Base-by-base conservation (phyloP, 2,797 vertebrate genomes). In the Sorex maritimensis region DNA sequence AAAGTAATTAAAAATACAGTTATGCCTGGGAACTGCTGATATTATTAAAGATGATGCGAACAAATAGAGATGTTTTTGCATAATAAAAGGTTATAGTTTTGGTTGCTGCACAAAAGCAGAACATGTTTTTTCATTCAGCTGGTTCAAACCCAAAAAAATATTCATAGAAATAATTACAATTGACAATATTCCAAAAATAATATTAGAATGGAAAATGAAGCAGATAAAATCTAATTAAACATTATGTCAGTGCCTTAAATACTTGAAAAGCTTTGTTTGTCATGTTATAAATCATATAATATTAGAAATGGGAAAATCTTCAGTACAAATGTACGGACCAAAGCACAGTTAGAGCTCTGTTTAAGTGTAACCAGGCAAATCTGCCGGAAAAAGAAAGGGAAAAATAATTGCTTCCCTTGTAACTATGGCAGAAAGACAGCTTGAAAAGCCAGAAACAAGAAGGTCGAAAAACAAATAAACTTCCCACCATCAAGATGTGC, bases 151-250 rank as follows among this genome's bases (percentile, higher is more conserved):
- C 67, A 96, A 94, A 68, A 86, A 96, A 92, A 96, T 12, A 88
- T n/a, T 91, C 55, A 86, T 13, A 80, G 89, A 88, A 90, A 95
- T 88, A 93, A 94, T 92, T 94, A 75, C 52, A 81, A 82, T 49
- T 86, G 82, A 94, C 34, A 86, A 55, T 75, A 91, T 86, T 95
- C 92, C 92, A 89, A 94, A 93, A 96, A 88, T 87, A 95, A 87
- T 78, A 92, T 88, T 77, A 93, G 72, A 91, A 83, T 90, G 85
- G 63, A 46, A 95, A 96, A 92, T 30, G 61, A 87, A 81, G 79
- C 82, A 68, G 71, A 68, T 71, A 86, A 73, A 88, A 94, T 30
- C 46, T 81, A 95, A 94, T 93, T 85, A 93, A 93, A 81, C 65
- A 85, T 82, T 77, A 89, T 84, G 49, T 65, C 34, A 77, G 63